Percentiles rank a stretch among this genome's conserved stretches.
phyloP scores from a whole-genome alignment of 2,888 invertebrate genomes.

The Lasius fuliginosus region DNA sequence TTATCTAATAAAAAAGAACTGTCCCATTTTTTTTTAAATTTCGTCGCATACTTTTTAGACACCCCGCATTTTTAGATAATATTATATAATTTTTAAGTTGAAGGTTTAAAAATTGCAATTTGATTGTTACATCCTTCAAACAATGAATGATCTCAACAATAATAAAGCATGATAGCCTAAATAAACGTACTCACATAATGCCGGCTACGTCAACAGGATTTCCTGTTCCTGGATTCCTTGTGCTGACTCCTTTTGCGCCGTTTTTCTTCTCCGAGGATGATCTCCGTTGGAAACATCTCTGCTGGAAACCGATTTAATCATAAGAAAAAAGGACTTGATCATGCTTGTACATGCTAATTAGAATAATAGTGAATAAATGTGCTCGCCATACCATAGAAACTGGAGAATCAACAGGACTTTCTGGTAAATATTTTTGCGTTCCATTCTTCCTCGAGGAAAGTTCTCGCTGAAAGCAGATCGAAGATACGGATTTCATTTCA shows the following conservation, averaged over 20 bases:
- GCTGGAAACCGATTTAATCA: not conserved
- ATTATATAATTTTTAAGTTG: not conserved
- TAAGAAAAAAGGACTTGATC: constrained; percentile 2
- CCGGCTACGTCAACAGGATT: not conserved
- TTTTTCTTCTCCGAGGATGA: not conserved
- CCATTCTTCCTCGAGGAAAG: not conserved
- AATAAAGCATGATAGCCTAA: constrained; percentile 10
- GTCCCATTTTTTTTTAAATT: not conserved
- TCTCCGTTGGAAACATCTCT: not conserved
- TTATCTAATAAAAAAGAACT: not conserved
- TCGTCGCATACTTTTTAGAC: not conserved
- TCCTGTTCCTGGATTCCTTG: not conserved
- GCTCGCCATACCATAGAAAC: not conserved
- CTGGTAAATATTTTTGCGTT: not conserved
- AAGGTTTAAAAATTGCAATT: not conserved
- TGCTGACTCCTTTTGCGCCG: not conserved
- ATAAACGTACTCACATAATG: not conserved
- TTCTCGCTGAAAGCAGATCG: not conserved
- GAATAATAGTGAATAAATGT: not conserved
- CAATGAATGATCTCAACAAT: not conserved
- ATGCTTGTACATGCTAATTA: not conserved
- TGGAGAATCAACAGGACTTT: no score
- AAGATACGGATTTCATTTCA: not conserved
- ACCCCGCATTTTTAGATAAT: not conserved
- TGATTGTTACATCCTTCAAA: not conserved